Conservation (phyloP, 2,888 invertebrate species). For the Cephalotes varians region DNA sequence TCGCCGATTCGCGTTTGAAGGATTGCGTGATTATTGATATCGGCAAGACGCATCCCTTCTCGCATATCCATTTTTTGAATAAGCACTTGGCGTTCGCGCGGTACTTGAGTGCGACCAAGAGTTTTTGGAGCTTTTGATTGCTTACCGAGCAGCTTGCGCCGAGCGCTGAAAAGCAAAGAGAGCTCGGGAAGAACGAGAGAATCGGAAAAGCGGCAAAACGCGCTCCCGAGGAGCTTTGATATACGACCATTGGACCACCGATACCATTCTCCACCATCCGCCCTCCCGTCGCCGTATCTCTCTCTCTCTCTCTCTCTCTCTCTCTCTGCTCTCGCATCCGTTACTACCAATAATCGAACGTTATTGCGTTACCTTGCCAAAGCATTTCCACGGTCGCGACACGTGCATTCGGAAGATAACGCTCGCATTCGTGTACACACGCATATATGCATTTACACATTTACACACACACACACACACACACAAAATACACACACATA, state of each 20-base stretch:
- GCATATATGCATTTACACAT: no score
- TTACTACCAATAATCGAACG: conserved; percentile 83
- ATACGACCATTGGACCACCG: conserved; percentile 76
- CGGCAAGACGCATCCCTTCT: not conserved
- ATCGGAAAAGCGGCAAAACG: conserved; percentile 69
- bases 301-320: conserved; percentile 1
- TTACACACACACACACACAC: not conserved
- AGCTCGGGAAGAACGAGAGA: conserved; percentile 68
- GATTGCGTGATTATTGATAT: conserved; percentile 43
- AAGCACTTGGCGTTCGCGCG: not conserved
- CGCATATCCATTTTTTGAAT: not conserved
- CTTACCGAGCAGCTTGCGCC: conserved; percentile 34
- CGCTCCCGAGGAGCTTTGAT: conserved; percentile 78
- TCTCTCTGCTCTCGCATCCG: conserved; percentile 64
- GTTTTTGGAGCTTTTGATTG: conserved; percentile 57
- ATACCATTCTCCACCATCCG: conserved; percentile 50
- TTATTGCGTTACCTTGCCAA: conserved; percentile 81
- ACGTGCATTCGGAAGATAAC: conserved; percentile 65
- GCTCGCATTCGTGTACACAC: not conserved
- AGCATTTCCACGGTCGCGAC: conserved; percentile 59
- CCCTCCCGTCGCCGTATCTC: not conserved
- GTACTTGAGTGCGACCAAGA: conserved; percentile 15
- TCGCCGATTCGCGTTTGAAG: conserved; percentile 11
- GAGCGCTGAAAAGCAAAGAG: conserved; percentile 29
- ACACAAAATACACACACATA: not conserved